phyloP scores from a whole-genome alignment of 2,888 invertebrate species.

The Stramonita haemastoma region DNA sequence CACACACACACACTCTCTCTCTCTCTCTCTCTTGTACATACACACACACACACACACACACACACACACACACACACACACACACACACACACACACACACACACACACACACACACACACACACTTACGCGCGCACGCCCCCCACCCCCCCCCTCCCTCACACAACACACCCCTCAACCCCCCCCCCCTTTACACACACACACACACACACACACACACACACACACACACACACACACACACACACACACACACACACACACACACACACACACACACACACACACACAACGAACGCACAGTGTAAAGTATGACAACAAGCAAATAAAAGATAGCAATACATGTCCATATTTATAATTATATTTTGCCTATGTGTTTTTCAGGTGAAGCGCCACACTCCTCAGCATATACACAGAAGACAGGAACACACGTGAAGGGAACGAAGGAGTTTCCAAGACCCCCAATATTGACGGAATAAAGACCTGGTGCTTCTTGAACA shows the following conservation, averaged over 20 bases:
- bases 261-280: background rate
- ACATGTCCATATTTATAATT: no score
- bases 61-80: slow-evolving; percentile 12
- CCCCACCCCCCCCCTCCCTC: background rate
- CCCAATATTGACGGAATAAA: no score
- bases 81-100: slow-evolving; percentile 21
- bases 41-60: slow-evolving; percentile 23
- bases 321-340: no score
- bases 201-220: slow-evolving; percentile 13
- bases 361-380: no score
- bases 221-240: background rate
- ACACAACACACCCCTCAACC: no score
- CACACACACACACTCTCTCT: background rate
- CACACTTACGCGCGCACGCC: background rate
- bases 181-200: no score
- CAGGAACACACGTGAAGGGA: no score
- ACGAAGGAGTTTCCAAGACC: no score
- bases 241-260: slow-evolving; percentile 5
- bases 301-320: no score
- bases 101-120: slow-evolving; percentile 23
- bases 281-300: background rate
- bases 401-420: no score
- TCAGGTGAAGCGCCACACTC: no score
- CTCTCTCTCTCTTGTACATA: background rate
- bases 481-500: no score